Evolutionary conservation across 2,113 vertebrate species (phyloP).

Genomic region (Syrmaticus mikado): DNA sequence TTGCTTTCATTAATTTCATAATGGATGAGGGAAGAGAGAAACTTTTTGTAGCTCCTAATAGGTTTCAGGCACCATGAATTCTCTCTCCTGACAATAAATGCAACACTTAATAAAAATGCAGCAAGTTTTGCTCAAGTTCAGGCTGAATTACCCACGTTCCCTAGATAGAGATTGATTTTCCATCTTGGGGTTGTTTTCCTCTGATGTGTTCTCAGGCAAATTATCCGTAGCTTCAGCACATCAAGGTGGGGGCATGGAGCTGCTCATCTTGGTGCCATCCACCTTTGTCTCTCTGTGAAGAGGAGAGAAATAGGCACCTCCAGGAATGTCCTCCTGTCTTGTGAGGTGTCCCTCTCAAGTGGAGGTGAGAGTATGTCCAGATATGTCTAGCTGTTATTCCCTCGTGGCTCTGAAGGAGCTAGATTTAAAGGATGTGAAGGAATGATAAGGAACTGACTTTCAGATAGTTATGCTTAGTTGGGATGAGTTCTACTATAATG

Average conservation of each 20-base stretch:
- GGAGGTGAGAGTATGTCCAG: not conserved
- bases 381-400: rapidly evolving
- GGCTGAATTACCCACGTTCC: not conserved
- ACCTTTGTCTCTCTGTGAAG: not conserved
- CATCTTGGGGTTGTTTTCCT: not conserved
- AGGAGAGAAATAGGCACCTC: not conserved
- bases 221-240: not conserved
- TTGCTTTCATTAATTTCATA: constrained; percentile 55
- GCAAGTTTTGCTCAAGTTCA: constrained; percentile 13
- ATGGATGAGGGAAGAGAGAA: not conserved
- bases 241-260: not conserved
- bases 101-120: not conserved
- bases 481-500: not conserved
- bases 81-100: not conserved
- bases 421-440: not conserved
- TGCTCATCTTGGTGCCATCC: not conserved
- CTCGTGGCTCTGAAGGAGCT: not conserved
- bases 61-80: constrained; percentile 35
- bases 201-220: not conserved
- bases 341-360: rapidly evolving
- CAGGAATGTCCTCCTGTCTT: not conserved
- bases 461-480: not conserved
- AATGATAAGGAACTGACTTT: not conserved
- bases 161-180: not conserved
- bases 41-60: not conserved